A percentile compares a stretch with the other conserved stretches of the same genome.
Conservation (phyloP, 2,113 vertebrate species). For the Formicarius rufipectus region DNA sequence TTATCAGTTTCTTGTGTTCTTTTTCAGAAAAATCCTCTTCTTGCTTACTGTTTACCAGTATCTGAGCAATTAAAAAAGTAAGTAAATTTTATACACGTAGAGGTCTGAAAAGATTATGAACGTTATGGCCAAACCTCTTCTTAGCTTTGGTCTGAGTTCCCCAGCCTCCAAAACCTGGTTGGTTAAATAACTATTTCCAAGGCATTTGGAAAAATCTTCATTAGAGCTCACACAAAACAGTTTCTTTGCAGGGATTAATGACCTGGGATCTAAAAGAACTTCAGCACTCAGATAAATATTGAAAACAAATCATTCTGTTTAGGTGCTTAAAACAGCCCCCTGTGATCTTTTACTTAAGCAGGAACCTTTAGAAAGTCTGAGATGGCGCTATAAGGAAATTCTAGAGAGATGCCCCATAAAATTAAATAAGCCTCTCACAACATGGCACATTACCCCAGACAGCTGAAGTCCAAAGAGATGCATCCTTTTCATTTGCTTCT, state of each 20-base stretch:
- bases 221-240: neutral
- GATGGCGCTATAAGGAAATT: neutral
- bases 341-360: neutral
- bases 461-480: neutral
- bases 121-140: neutral
- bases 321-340: fast-evolving
- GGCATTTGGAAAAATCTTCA: neutral
- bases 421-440: neutral
- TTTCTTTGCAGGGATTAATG: neutral
- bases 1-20: neutral
- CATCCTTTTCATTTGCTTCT: neutral
- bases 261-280: neutral
- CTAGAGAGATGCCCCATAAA: neutral
- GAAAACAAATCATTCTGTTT: neutral
- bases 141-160: neutral
- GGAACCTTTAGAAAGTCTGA: neutral
- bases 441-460: neutral
- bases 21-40: neutral
- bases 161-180: neutral
- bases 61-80: neutral
- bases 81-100: neutral
- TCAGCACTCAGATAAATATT: neutral
- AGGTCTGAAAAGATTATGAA: neutral
- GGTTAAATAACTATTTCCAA: neutral
- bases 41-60: neutral